Conservation (phyloP, 2,113 vertebrate species). For the Ginglymostoma cirratum region DNA sequence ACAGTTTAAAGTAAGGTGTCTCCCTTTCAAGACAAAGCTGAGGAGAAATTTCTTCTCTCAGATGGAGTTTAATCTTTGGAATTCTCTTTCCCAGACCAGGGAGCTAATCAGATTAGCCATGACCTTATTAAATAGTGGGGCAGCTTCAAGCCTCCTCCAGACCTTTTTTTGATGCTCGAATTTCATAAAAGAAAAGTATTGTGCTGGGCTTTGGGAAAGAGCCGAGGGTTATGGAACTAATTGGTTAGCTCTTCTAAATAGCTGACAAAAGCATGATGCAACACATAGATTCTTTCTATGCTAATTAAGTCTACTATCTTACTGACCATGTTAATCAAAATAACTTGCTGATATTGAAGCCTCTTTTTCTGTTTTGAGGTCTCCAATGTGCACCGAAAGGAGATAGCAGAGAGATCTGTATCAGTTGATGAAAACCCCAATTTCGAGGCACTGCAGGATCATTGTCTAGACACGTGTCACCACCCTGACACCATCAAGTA, state of each 20-base stretch:
- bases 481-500: neutral
- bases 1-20: too few relatives aligned
- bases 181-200: neutral
- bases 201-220: neutral
- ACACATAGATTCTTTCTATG: neutral
- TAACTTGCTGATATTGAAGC: neutral
- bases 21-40: too few relatives aligned
- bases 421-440: neutral
- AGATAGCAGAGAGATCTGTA: neutral
- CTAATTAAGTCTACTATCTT: neutral
- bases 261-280: neutral
- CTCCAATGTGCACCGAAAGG: neutral
- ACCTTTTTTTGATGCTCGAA: too few relatives aligned
- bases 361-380: neutral
- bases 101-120: too few relatives aligned
- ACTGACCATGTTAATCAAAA: neutral
- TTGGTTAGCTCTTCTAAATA: neutral
- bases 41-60: too few relatives aligned
- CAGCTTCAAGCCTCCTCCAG: too few relatives aligned
- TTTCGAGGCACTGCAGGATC: neutral
- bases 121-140: too few relatives aligned
- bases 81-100: too few relatives aligned
- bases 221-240: neutral
- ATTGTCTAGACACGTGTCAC: neutral
- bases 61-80: too few relatives aligned